These are phyloP conservation scores for Cydia fagiglandana DNA, from an alignment of 1,140 invertebrate species.

Conservation along the genomic window DNA sequence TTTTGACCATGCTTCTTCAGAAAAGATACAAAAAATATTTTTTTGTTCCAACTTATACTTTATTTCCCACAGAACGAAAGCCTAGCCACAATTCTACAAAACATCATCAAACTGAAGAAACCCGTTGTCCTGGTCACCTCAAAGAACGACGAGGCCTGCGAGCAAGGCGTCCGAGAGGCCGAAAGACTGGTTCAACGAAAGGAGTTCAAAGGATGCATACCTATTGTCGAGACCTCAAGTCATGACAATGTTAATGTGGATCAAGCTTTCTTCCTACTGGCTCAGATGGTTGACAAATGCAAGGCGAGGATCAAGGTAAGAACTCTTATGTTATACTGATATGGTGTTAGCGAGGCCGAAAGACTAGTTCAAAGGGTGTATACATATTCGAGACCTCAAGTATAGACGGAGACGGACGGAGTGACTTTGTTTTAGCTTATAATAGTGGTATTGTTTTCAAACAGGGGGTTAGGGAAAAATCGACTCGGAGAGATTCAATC, in stretches of 20 bases:
- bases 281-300: conserved; percentile 92
- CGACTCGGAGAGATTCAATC: too few relatives aligned
- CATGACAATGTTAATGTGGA: conserved; percentile 99
- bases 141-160: conserved; percentile 97
- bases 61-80: conserved; percentile 81
- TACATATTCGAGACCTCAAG: conserved; percentile 95
- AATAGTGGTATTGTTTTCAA: too few relatives aligned
- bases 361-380: conserved; percentile 91
- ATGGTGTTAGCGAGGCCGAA: conserved; percentile 93
- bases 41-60: neutral
- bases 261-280: conserved; percentile 93
- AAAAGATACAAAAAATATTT: too few relatives aligned
- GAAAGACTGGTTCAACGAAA: conserved; percentile 93
- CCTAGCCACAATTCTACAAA: conserved; percentile 89
- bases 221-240: conserved; percentile 96
- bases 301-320: conserved; percentile 80
- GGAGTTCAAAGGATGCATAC: conserved; percentile 94
- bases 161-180: conserved; percentile 92
- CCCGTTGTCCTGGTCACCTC: conserved; percentile 97
- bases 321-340: conserved; percentile 43
- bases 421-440: too few relatives aligned
- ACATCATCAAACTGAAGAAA: conserved; percentile 95
- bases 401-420: too few relatives aligned
- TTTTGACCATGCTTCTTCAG: too few relatives aligned
- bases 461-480: too few relatives aligned